Conservation (phyloP, 2,888 invertebrate genomes). For the Polymixis lichenea region DNA sequence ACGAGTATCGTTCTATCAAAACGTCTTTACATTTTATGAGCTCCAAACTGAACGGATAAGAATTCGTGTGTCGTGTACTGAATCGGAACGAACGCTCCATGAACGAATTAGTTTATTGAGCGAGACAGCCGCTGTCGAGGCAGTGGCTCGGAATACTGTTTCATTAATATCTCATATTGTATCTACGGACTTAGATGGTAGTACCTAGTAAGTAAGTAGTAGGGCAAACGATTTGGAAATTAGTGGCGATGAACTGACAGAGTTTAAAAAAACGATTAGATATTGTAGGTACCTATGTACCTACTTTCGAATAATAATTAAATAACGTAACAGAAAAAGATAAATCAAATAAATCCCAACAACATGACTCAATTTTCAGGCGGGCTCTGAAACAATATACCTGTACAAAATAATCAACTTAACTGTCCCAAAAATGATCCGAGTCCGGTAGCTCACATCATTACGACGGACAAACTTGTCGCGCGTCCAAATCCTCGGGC, state of each 20-base stretch:
- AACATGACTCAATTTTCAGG: background rate
- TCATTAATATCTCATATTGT: conserved; percentile 42
- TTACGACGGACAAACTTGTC: conserved; percentile 50
- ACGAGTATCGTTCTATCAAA: conserved; percentile 56
- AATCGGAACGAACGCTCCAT: conserved; percentile 60
- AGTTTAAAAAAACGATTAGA: no score
- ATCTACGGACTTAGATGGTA: background rate
- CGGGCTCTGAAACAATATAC: conserved; percentile 23
- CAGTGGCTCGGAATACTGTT: conserved; percentile 59
- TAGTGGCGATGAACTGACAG: background rate
- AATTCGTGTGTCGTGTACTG: conserved; percentile 49
- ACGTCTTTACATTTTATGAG: conserved; percentile 62
- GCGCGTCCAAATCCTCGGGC: conserved; percentile 45
- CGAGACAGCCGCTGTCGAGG: conserved; percentile 51
- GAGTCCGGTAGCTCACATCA: conserved; percentile 55
- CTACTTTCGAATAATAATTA: background rate
- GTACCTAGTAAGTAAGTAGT: background rate
- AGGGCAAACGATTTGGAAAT: background rate
- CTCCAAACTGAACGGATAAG: conserved; percentile 52
- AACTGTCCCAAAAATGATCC: conserved; percentile 41
- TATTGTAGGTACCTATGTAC: background rate
- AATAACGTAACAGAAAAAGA: background rate
- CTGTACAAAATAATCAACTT: conserved; percentile 43
- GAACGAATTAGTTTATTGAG: conserved; percentile 68
- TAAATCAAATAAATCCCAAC: conserved; percentile 16